Evolutionary conservation across 2,797 vertebrate species (phyloP), one percentile per base, ranked within the genome.

Genomic region (Myripristis murdjan): DNA sequence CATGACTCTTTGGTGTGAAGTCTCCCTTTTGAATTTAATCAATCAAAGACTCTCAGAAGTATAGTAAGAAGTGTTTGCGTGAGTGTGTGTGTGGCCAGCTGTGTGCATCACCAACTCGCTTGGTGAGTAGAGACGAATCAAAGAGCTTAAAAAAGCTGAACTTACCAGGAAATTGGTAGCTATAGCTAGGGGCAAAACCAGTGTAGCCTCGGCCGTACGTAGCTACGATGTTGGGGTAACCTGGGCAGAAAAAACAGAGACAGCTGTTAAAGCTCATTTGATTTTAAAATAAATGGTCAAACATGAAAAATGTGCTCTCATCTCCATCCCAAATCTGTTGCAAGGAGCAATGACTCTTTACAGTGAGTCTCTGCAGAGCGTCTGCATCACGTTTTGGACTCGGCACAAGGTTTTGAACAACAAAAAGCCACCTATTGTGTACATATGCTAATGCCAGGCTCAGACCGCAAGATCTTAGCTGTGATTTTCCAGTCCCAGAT

Each of bases 91-190:
- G 15, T 15, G 22, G 28, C 28, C 33, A 44, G 43, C 44, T 44
- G 43, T 18, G n/a, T 44, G 16, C 8, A 16, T 44, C 43, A 46
- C 2, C 6, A 4, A 44, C 3, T 41, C 1, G 41, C 39, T 3
- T 31, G 8, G 33, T 35, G 58, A 72, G 59, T 69, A 87, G 53
- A 83, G 73, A 75, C 64, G 51, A 66, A 41, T 74, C 62, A 24
- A 86, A 80, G 66, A 67, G 76, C 73, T 83, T 76, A 70, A 80
- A 7, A 35, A 9, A 35, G 33, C 33, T 8, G 33, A 90, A 96
- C 96, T 47, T 94, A 97, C 97, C 96, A 93, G 96, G 96, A 88
- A 97, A 97, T 79, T 97, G 96, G 90, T 97, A 97, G 92, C 96
- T 96, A 88, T 97, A 97, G 88, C 96, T 97, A 37, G 96, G 96